Evolutionary conservation across 1,140 invertebrate species (phyloP), one percentile per base, ranked within the genome.

Genomic region (Bombus superbus): DNA sequence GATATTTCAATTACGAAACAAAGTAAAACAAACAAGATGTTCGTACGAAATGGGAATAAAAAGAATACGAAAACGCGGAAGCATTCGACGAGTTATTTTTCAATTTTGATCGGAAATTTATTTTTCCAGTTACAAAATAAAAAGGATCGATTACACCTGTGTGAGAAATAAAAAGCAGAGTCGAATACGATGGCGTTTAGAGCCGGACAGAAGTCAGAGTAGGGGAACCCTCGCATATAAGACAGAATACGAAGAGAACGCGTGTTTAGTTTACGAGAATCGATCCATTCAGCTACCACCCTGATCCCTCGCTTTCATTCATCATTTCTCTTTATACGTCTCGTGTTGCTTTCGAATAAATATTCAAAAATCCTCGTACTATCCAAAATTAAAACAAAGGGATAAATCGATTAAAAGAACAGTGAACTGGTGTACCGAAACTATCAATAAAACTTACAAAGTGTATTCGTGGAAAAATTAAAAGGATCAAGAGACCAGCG

Each of bases 161-260:
- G 76, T 42, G 75, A 35, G 81, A 91, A 84, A 86, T 85, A 42
- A 72, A 91, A 89, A 91, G 86, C 92, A 66, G 85, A 47, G 86
- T 8, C 18, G 47, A 53, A 53, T 53, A 53, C 47, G 47, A 64
- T 75, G 85, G 74, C 80, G 91, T 89, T 92, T 87, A 92, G 92
- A 92, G 91, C 86, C 77, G 59, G 71, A 81, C 66, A 74, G 81
- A 73, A 10, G 69, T 82, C 40, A 91, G 94, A 92, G 94, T 92
- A 93, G 94, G 94, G 94, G 93, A 35, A 82, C 68, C 81, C 86
- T 91, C 88, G 91, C 93, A 94, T 95, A 95, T 95, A 95, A 95
- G 94, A 93, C 91, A 91, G 93, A 93, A 94, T 94, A 94, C 94
- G 94, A 94, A 92, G 86, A 92, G 92, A 89, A 76, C 85, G 86